Conservation (phyloP, 2,113 vertebrate genomes). For the Notiomystis cincta region DNA sequence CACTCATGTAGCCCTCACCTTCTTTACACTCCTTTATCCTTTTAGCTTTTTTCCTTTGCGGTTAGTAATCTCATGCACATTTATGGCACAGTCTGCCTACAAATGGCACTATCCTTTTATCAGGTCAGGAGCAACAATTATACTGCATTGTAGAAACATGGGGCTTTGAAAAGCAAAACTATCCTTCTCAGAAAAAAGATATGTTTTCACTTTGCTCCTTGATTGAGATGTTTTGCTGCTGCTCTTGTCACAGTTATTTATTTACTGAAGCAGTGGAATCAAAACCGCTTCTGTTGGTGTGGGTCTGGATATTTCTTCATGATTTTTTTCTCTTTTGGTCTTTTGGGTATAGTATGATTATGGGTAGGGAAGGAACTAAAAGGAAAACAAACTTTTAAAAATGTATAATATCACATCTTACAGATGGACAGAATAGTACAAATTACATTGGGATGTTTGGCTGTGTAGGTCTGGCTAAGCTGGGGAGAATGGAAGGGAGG, state of each 20-base stretch:
- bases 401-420: background rate
- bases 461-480: background rate
- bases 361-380: background rate
- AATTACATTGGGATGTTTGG: background rate
- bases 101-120: background rate
- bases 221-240: background rate
- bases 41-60: background rate
- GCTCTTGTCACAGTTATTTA: background rate
- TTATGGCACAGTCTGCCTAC: background rate
- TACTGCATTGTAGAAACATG: background rate
- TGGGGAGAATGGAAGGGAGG: background rate
- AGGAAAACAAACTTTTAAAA: background rate
- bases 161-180: background rate
- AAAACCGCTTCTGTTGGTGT: background rate
- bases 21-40: background rate
- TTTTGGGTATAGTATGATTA: background rate
- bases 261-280: background rate
- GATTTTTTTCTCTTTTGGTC: background rate
- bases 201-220: rapidly evolving
- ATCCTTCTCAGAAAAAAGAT: background rate
- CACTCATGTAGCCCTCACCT: background rate
- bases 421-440: background rate
- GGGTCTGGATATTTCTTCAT: background rate
- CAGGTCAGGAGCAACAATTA: background rate
- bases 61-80: background rate